Base-by-base conservation (phyloP, 2,113 vertebrate species). In the Stictonetta naevosa region DNA sequence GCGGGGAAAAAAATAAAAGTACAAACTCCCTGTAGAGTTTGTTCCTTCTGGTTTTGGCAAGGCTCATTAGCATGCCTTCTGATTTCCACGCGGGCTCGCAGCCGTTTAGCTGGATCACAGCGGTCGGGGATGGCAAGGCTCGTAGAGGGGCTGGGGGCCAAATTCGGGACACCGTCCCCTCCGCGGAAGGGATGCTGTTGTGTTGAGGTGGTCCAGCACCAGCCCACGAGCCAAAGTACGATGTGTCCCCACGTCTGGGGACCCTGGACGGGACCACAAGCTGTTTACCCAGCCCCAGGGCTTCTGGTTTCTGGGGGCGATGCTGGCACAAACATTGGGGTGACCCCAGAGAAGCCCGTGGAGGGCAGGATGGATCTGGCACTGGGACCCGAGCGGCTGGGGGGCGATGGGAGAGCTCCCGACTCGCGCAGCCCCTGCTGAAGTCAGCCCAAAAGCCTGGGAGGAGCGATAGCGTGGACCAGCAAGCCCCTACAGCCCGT, bases 11-110 rank as follows among this genome's bases (percentile, higher is more conserved):
- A 86, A 46, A 28, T 12, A n/a, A 82, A 93, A 93, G 40, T 82
- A 92, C 58, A 38, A 96, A 96, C 92, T 97, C 93, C 95, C 96
- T 88, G 83, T 93, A 77, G 73, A 93, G 79, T 93, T 86, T 63
- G 88, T 76, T 96, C 83, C 96, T 96, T 97, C 96, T 89, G 92
- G 96, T 82, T 88, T 82, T 81, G 89, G 91, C 80, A 95, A 83
- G 90, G 44, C 86, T 96, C 64, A 87, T 97, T 97, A 97, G 80
- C 77, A 97, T 96, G 89, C 94, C 42, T 56, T 90, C 11, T 15
- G 92, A 78, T 86, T 91, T 84, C 85, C 86, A 86, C 26, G 18
- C 79, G 93, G 86, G 91, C 66, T 95, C 8, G 0, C 48, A 93
- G 91, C 56, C 53, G 26, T 82, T 75, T 72, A 75, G 89, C 91